phyloP scores from a whole-genome alignment of 2,797 vertebrate genomes.

The Coilia nasus region DNA sequence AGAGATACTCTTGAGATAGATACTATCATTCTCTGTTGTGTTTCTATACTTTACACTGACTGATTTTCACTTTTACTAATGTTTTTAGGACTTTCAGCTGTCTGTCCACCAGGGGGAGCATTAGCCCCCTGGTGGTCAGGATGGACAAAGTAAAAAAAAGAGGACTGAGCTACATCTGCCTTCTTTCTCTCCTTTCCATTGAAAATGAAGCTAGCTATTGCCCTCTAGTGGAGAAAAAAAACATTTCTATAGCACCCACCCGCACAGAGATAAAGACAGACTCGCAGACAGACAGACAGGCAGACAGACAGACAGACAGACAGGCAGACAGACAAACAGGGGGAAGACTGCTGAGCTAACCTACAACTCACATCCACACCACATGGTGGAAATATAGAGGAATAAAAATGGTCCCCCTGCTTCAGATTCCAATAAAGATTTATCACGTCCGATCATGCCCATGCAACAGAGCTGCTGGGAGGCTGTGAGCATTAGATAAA shows the following conservation, averaged over 20 bases:
- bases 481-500: slow-evolving; percentile 4
- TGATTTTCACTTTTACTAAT: background rate
- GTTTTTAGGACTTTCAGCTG: background rate
- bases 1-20: background rate
- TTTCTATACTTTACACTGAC: background rate
- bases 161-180: background rate
- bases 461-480: background rate
- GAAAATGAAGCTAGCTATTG: background rate
- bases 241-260: background rate
- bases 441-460: background rate
- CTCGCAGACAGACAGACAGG: too few relatives aligned
- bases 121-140: background rate
- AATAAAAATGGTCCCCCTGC: background rate
- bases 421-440: slow-evolving; percentile 16
- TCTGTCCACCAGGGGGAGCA: slow-evolving; percentile 6
- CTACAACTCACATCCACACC: background rate
- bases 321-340: background rate
- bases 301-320: background rate
- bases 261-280: too few relatives aligned
- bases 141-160: slow-evolving; percentile 12
- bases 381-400: background rate
- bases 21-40: background rate
- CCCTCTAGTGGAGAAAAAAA: background rate
- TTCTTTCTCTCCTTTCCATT: background rate
- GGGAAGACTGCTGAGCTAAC: background rate